These are phyloP conservation scores for Ectemnius cavifrons DNA, from an alignment of 2,888 invertebrate species.

Conservation along the genomic window DNA sequence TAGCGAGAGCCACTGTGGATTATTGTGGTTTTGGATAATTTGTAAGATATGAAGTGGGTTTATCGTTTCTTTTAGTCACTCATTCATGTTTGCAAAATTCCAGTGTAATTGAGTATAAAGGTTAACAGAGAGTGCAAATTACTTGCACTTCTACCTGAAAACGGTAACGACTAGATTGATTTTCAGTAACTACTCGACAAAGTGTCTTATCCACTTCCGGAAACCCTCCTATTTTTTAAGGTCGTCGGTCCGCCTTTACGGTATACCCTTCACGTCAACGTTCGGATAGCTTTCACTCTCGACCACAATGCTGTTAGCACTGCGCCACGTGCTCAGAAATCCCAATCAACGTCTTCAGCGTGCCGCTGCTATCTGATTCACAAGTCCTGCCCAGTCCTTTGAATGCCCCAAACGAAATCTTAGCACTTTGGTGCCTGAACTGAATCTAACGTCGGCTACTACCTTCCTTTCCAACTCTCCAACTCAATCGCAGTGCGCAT, in stretches of 20 bases:
- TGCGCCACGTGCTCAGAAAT: slow-evolving; percentile 75
- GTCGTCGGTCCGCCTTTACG: slow-evolving; percentile 46
- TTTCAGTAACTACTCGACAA: too few relatives aligned
- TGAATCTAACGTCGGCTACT: slow-evolving; percentile 41
- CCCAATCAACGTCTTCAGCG: slow-evolving; percentile 67
- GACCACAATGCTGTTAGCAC: slow-evolving; percentile 69
- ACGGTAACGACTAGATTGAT: too few relatives aligned
- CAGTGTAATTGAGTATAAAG: too few relatives aligned
- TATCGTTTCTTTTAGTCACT: too few relatives aligned
- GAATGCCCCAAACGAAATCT: slow-evolving; percentile 32
- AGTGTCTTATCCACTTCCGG: not conserved
- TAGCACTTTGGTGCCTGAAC: slow-evolving; percentile 39
- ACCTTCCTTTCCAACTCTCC: slow-evolving; percentile 3
- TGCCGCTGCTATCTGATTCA: slow-evolving; percentile 57
- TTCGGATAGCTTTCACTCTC: slow-evolving; percentile 62
- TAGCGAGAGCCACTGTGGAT: too few relatives aligned
- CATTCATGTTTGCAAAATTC: too few relatives aligned
- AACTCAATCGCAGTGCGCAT: slow-evolving; percentile 16
- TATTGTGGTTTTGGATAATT: too few relatives aligned
- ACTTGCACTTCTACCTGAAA: too few relatives aligned
- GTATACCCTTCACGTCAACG: slow-evolving; percentile 49
- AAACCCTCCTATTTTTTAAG: slow-evolving; percentile 28
- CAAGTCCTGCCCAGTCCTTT: slow-evolving; percentile 49
- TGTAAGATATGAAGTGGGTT: too few relatives aligned
- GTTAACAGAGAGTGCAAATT: too few relatives aligned